A percentile compares a stretch with the other conserved stretches of the same genome.
phyloP scores from a whole-genome alignment of 1,140 invertebrate species.

The Cherax destructor region DNA sequence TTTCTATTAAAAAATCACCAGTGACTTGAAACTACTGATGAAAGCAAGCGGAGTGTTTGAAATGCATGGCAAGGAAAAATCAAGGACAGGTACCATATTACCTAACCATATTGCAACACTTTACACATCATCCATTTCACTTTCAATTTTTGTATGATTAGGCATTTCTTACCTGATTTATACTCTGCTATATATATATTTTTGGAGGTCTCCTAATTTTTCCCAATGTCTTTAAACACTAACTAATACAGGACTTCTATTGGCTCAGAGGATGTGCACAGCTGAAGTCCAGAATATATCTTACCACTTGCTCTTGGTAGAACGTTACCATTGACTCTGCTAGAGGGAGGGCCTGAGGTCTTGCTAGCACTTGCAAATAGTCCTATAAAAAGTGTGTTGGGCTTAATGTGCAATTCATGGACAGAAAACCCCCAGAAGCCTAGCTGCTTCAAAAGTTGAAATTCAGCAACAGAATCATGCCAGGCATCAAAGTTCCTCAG shows the following conservation, averaged over 20 bases:
- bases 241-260: constrained; percentile 47
- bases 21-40: constrained; percentile 3
- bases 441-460: constrained; percentile 38
- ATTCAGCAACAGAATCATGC: constrained; percentile 54
- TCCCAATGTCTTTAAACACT: constrained; percentile 24
- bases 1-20: background rate
- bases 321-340: constrained; percentile 64
- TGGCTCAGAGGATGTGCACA: constrained; percentile 53
- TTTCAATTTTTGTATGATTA: background rate
- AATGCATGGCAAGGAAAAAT: constrained; percentile 4
- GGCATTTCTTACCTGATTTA: background rate
- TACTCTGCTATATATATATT: background rate
- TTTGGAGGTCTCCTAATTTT: background rate
- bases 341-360: constrained; percentile 55
- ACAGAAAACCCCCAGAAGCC: constrained; percentile 30
- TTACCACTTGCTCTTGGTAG: constrained; percentile 63
- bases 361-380: constrained; percentile 64
- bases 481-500: constrained; percentile 45
- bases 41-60: background rate
- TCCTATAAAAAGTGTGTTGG: constrained; percentile 67
- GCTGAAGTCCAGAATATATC: constrained; percentile 34
- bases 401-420: constrained; percentile 61
- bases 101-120: background rate
- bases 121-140: background rate
- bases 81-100: background rate